Percentiles rank a stretch among this genome's conserved stretches.
Evolutionary conservation across 1,140 invertebrate genomes (phyloP).

Genomic region (Oryzaephilus surinamensis): DNA sequence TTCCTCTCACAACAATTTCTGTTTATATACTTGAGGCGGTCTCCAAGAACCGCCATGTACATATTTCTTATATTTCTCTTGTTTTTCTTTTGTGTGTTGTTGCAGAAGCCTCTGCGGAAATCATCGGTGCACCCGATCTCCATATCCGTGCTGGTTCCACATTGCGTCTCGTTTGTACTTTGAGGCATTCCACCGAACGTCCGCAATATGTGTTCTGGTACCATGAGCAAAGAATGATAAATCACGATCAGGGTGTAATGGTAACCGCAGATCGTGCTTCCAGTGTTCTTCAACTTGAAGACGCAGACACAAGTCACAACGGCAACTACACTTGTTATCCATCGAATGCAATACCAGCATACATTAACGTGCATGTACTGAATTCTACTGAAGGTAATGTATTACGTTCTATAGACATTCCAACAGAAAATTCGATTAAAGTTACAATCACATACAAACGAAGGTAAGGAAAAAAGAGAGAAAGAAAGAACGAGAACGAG

Average conservation of each 20-base stretch:
- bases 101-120: constrained; percentile 61
- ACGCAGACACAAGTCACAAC: constrained; percentile 43
- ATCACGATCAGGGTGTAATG: constrained; percentile 48
- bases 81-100: constrained; percentile 2
- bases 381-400: constrained; percentile 34
- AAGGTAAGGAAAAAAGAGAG: too few relatives aligned
- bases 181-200: constrained; percentile 57
- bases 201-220: constrained; percentile 72
- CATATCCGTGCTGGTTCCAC: constrained; percentile 64
- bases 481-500: too few relatives aligned
- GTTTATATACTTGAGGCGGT: neutral
- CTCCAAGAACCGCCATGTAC: too few relatives aligned
- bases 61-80: neutral
- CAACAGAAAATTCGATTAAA: neutral
- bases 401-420: neutral
- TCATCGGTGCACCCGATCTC: constrained; percentile 61
- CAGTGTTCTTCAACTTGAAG: constrained; percentile 44
- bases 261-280: constrained; percentile 37
- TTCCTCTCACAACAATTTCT: too few relatives aligned
- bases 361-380: constrained; percentile 57
- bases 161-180: constrained; percentile 57
- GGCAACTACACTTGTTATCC: constrained; percentile 59
- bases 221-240: constrained; percentile 60
- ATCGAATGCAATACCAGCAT: constrained; percentile 53
- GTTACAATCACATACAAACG: too few relatives aligned